phyloP scores from a whole-genome alignment of 2,797 vertebrate genomes.

The Enteromius radiatus region DNA sequence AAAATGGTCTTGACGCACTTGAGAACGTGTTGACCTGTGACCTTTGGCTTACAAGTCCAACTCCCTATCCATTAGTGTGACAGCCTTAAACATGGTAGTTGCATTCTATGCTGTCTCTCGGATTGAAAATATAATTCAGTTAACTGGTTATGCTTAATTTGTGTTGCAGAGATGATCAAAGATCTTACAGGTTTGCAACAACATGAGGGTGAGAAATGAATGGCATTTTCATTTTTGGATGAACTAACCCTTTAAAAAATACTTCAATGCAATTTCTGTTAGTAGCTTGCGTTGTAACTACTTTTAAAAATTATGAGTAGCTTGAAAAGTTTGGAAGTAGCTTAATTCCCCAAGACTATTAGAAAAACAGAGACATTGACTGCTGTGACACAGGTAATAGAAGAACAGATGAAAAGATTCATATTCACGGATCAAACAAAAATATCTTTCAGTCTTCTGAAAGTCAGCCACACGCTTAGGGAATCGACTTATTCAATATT shows the following conservation, averaged over 20 bases:
- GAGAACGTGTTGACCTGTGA: no score
- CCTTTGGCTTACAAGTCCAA: no score
- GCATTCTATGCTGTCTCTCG: no score
- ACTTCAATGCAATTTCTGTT: not conserved
- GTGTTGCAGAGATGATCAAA: no score
- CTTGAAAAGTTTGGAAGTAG: not conserved
- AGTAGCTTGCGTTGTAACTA: not conserved
- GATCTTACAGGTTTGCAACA: no score
- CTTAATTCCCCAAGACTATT: not conserved
- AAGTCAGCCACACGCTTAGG: constrained; percentile 22
- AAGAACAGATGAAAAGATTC: not conserved
- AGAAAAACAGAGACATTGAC: not conserved
- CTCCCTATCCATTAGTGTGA: no score
- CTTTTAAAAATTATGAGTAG: not conserved
- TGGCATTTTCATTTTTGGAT: no score
- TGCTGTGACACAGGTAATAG: not conserved
- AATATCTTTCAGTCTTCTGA: not conserved
- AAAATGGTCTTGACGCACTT: no score
- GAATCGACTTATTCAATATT: constrained; percentile 43
- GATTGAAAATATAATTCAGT: no score
- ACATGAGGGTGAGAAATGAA: no score
- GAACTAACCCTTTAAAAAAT: not conserved
- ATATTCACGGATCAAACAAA: constrained; percentile 14
- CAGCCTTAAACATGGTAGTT: no score
- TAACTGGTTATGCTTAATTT: no score